Base-by-base conservation (phyloP, 2,113 vertebrate genomes). In the Sylvietta virens region DNA sequence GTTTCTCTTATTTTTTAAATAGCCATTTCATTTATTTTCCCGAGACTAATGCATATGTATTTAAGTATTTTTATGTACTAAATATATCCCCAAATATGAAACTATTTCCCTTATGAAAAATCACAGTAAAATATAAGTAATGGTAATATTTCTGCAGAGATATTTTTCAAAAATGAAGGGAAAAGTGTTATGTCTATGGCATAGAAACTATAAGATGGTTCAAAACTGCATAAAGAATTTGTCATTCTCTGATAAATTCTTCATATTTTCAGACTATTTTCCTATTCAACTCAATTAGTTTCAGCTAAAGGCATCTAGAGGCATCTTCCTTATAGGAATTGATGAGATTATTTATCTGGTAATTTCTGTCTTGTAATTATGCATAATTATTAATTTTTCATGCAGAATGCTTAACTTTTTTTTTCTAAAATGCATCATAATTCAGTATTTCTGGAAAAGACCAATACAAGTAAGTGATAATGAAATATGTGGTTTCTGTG, bases 281-380 rank as follows among this genome's bases (percentile, higher is more conserved):
- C 54, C 57, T 90, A 45, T 91, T 92, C 87, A 70, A 90, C 54
- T 80, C 84, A 87, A 79, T 82, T 94, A 85, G 45, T 91, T 95
- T 87, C 74, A 82, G 39, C 89, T 85, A 87, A 86, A 92, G 83
- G 73, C 70, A 76, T 91, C 84, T 87, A 85, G 74, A 85, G 50
- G 74, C 65, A 69, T 80, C 90, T 94, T 82, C 61, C 45, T 85
- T 94, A 54, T 35, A 80, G 47, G 72, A 94, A 88, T 37, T 86
- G 72, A 81, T 79, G 70, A 54, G 66, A 81, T 56, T 88, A 74
- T 97, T 95, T 96, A 87, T 87, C 62, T 0, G 0, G 13, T 92
- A 82, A 82, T 85, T 88, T 71, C 58, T 90, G 16, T 85, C 24
- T 82, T 82, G 54, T 91, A 91, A 88, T 95, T 93, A 73, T 80